Conservation (phyloP, 2,113 vertebrate species). For the Syngnathoides biaculeatus region DNA sequence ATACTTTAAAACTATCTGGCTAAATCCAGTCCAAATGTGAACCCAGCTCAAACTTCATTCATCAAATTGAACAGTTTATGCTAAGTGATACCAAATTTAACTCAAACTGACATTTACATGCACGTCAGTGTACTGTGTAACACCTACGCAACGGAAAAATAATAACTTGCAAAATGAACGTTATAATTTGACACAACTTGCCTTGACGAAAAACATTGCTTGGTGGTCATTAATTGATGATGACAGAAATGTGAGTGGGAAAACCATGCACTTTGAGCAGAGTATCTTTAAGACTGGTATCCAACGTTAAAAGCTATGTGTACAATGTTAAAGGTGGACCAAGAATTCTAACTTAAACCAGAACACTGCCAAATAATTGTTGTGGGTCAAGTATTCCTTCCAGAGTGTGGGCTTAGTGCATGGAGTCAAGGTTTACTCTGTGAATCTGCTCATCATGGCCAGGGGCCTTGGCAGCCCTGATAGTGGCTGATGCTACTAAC, state of each 20-base stretch:
- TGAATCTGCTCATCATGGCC: constrained; percentile 57
- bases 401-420: constrained; percentile 63
- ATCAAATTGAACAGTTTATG: not conserved
- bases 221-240: constrained; percentile 51
- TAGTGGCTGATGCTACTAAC: constrained; percentile 48
- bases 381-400: constrained; percentile 61
- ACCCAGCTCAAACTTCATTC: not conserved
- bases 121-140: constrained; percentile 9
- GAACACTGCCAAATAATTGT: constrained; percentile 64
- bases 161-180: constrained; percentile 26
- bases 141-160: constrained; percentile 19
- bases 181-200: constrained; percentile 43
- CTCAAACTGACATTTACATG: constrained; percentile 18
- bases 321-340: constrained; percentile 64
- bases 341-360: constrained; percentile 54
- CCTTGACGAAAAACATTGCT: constrained; percentile 48
- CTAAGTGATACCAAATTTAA: not conserved
- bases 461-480: constrained; percentile 58
- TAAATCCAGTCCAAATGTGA: not conserved
- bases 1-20: not conserved
- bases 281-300: constrained; percentile 54
- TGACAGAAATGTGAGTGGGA: constrained; percentile 61
- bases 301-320: constrained; percentile 55
- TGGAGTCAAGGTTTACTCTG: constrained; percentile 57
- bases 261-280: constrained; percentile 51